Conservation (phyloP, 1,140 invertebrate genomes). For the Zaprionus kolodkinae region DNA sequence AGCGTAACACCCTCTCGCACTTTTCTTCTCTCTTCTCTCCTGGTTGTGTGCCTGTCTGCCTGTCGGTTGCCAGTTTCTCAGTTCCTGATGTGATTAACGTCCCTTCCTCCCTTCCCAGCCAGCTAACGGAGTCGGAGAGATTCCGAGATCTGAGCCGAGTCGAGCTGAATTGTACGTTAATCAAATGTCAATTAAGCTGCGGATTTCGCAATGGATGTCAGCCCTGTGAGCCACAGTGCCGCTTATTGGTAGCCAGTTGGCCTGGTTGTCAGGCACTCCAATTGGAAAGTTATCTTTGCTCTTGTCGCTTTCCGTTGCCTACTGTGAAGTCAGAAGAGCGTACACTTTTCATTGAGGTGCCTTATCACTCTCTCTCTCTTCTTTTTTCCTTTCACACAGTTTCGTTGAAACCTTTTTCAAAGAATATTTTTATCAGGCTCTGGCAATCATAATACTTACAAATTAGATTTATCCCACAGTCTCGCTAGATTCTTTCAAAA, state of each 20-base stretch:
- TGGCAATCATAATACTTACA: not conserved
- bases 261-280: constrained; percentile 9
- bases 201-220: constrained; percentile 54
- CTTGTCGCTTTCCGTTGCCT: not conserved
- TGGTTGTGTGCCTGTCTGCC: constrained; percentile 23
- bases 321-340: not conserved
- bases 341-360: not conserved
- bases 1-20: not conserved
- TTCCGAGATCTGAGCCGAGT: not conserved
- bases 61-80: constrained; percentile 29
- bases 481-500: not conserved
- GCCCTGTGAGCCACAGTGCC: constrained; percentile 10
- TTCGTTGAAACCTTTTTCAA: not conserved
- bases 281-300: not conserved
- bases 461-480: not conserved
- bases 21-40: constrained; percentile 20
- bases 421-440: not conserved
- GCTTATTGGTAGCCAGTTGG: constrained; percentile 3
- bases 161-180: constrained; percentile 60
- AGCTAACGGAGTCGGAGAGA: not conserved
- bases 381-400: not conserved
- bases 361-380: not conserved
- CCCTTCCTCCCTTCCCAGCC: constrained; percentile 7
- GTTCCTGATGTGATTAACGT: constrained; percentile 59
- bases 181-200: constrained; percentile 74